Evolutionary conservation across 2,888 invertebrate species (phyloP), one percentile per base, ranked within the genome.

Genomic region (Adineta ricciae): DNA sequence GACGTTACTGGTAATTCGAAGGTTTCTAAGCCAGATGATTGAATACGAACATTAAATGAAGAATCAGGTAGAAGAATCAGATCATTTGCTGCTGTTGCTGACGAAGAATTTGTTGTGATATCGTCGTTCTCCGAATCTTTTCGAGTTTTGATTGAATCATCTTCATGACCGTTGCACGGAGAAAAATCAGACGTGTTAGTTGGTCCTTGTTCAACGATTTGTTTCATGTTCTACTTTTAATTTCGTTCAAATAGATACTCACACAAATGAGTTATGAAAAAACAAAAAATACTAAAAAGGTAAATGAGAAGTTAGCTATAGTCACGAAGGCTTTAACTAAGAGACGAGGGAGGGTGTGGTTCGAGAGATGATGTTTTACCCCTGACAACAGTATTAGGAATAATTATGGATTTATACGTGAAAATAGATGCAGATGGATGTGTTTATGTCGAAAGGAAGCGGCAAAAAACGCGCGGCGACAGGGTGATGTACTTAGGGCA

Each of bases 1-100:
- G 84, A 84, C 41, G 86, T 86, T 24, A 85, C 85, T n/a, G 83
- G 85, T 56, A 85, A 56, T 41, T 85, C 85, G 27, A 85, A 85
- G 24, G 41, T 73, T 16, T 85, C 85, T 32, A 85, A 7, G 32
- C 84, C 83, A 46, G 85, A 49, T 36, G 83, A 52, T 50, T 56
- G 83, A 54, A 85, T 84, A 41, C 83, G 83, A 27, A 85, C 56
- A 54, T 83, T 50, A 84, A 85, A 85, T 36, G 85, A 83, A 19
- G 73, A 83, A 50, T 85, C 85, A 16, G 83, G 85, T 52, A 85
- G 46, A 27, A 85, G n/a, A 50, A 85, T 78, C 27, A 85, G 52
- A 36, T 85, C 85, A 56, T 85, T 85, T 82, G 83, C 41, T 41
- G 73, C 54, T 41, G 46, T 46, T 46, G 11, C 46, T 46, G 46